Base-by-base conservation (phyloP, 2,797 vertebrate genomes). In the Muscicapa striata region DNA sequence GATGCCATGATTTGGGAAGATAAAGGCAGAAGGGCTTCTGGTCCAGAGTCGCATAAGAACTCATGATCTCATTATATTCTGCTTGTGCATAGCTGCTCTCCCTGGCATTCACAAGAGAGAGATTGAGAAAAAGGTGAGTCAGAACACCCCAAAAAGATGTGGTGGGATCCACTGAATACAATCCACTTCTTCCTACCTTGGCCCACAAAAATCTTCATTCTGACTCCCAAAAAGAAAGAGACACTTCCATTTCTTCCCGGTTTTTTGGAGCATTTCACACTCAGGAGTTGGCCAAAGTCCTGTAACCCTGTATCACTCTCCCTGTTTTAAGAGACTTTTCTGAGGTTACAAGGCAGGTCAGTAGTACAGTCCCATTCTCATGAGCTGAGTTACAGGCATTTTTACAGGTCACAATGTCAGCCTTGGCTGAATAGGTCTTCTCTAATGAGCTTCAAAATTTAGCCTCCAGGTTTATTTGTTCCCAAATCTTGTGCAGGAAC, bases 21-120 rank as follows among this genome's bases (percentile, higher is more conserved):
- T 40, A 67, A 74, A 80, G 63, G 32, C 64, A 73, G 9, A 43
- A 43, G 22, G 26, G 21, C 10, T n/a, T 94, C 87, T 74, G 36
- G 52, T 66, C 52, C 72, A 69, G 73, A 82, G 40, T 51, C n/a
- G 70, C 48, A 81, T 8, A 30, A 94, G 77, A 94, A 90, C 64
- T 81, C 55, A 6, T 69, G 62, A 94, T 63, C 81, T 96, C 34
- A 6, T 87, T 86, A 66, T 10, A 6, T 45, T 93, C 87, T 81
- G 48, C 57, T 89, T 94, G 73, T 48, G 36, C 40, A 22, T 73
- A 93, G 40, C 72, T 91, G 52, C 77, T 95, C 41, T 94, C 94
- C 84, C 81, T 54, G 66, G 94, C 87, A 97, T 87, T 30, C 79
- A 52, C 49, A 67, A 84, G 32, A 19, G 32, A 80, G 30, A 48